Percentiles rank a stretch among this genome's conserved stretches.
These are phyloP conservation scores for Anguilla pacifica DNA, from an alignment of 2,797 vertebrate genomes.

Conservation along the genomic window DNA sequence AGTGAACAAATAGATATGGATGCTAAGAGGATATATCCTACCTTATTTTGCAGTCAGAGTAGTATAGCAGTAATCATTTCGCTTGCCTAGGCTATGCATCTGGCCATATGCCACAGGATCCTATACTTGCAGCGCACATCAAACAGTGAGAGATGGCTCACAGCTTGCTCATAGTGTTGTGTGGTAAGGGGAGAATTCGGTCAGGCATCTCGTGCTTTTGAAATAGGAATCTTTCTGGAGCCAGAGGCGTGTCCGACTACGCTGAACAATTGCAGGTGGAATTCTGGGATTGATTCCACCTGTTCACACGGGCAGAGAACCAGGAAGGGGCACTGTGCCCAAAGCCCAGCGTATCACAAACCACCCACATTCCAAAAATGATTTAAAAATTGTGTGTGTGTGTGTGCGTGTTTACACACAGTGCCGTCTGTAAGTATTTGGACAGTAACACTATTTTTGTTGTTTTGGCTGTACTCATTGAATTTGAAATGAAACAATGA, in stretches of 20 bases:
- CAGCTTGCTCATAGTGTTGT: constrained; percentile 38
- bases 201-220: not conserved
- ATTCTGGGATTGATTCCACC: constrained; percentile 53
- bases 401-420: not conserved
- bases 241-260: constrained; percentile 2
- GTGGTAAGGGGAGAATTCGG: constrained; percentile 36
- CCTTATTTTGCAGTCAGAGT: not conserved
- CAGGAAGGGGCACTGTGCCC: constrained; percentile 30
- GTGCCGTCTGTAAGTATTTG: not conserved
- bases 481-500: not conserved
- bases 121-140: constrained; percentile 44
- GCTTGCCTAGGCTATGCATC: constrained; percentile 51
- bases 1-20: not conserved
- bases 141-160: constrained; percentile 48
- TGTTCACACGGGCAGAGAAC: constrained; percentile 23
- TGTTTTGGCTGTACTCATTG: not conserved
- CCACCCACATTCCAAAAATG: not conserved
- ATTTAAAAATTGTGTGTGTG: not conserved
- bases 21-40: constrained; percentile 8
- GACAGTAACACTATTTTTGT: not conserved
- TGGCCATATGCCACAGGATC: constrained; percentile 38
- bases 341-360: not conserved
- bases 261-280: constrained; percentile 44
- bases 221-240: constrained; percentile 22
- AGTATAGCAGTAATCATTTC: constrained; percentile 15